Evolutionary conservation across 2,888 invertebrate genomes (phyloP).

Genomic region (Nezara viridula): DNA sequence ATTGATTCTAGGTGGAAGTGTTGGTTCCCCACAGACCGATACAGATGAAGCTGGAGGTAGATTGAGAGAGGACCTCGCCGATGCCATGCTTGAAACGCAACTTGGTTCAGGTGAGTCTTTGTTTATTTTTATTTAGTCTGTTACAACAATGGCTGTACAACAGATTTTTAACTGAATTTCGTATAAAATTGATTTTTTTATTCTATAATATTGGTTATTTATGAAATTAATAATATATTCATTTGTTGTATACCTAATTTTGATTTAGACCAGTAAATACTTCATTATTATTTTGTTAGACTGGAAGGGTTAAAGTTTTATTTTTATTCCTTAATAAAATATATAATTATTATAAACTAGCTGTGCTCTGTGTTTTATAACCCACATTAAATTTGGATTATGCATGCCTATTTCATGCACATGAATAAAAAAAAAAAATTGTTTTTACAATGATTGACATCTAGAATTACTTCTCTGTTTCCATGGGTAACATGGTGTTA

Average conservation of each 20-base stretch:
- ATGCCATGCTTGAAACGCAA: constrained; percentile 89
- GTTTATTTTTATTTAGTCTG: not conserved
- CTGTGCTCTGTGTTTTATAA: no score
- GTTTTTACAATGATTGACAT: no score
- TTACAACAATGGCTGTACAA: not conserved
- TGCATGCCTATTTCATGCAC: no score
- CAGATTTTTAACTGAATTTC: not conserved
- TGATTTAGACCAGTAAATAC: not conserved
- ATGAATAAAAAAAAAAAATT: no score
- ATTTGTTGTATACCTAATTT: not conserved
- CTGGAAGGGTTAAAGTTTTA: not conserved
- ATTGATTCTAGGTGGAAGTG: constrained; percentile 68
- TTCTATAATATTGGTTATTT: not conserved
- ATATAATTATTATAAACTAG: not conserved
- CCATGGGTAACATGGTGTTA: no score
- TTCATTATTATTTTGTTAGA: not conserved
- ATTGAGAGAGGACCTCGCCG: constrained; percentile 89
- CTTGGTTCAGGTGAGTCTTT: constrained; percentile 54
- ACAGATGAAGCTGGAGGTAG: constrained; percentile 71
- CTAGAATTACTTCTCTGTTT: no score
- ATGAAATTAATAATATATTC: not conserved
- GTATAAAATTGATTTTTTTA: not conserved
- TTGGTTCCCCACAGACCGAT: constrained; percentile 85
- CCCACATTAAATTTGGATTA: no score
- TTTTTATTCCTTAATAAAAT: not conserved